Evolutionary conservation across 2,113 vertebrate species (phyloP).

Genomic region (Protomyctophum bolini): DNA sequence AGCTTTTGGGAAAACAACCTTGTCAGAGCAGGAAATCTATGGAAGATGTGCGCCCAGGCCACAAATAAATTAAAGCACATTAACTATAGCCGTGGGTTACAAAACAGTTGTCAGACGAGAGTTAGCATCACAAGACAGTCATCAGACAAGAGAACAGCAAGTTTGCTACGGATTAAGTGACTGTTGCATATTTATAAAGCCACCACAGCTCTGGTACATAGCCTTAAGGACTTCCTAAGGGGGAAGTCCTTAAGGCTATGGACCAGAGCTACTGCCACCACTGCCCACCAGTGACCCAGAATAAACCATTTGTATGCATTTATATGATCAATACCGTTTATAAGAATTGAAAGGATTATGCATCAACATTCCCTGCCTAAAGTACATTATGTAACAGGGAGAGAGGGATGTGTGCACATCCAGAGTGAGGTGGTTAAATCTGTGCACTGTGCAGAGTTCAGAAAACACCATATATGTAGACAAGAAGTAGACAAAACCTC

Average conservation of each 20-base stretch:
- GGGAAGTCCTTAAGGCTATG: too few species aligned
- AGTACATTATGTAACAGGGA: constrained; percentile 48
- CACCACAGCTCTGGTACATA: too few species aligned
- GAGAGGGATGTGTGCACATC: constrained; percentile 39
- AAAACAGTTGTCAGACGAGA: constrained; percentile 7
- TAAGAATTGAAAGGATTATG: constrained; percentile 32
- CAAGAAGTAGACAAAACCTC: constrained; percentile 48
- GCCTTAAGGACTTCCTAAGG: too few species aligned
- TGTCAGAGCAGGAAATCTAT: not conserved
- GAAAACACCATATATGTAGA: constrained; percentile 46
- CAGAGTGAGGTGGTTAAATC: constrained; percentile 23
- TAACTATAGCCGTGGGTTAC: not conserved
- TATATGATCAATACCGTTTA: constrained; percentile 14
- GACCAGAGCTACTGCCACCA: too few species aligned
- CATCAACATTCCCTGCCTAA: constrained; percentile 27
- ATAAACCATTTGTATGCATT: not conserved
- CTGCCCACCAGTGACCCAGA: not conserved
- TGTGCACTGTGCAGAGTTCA: constrained; percentile 9
- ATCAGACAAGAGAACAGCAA: not conserved
- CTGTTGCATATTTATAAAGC: not conserved
- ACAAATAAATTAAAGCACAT: constrained; percentile 9
- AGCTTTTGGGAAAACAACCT: not conserved
- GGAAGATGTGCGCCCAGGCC: not conserved
- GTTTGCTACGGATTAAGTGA: not conserved
- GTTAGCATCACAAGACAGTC: constrained; percentile 7